Percentiles rank a stretch among this genome's conserved stretches.
These are phyloP conservation scores for Chiridota heheva DNA, from an alignment of 35 echinoderm and acorn worm species.

Conservation along the genomic window DNA sequence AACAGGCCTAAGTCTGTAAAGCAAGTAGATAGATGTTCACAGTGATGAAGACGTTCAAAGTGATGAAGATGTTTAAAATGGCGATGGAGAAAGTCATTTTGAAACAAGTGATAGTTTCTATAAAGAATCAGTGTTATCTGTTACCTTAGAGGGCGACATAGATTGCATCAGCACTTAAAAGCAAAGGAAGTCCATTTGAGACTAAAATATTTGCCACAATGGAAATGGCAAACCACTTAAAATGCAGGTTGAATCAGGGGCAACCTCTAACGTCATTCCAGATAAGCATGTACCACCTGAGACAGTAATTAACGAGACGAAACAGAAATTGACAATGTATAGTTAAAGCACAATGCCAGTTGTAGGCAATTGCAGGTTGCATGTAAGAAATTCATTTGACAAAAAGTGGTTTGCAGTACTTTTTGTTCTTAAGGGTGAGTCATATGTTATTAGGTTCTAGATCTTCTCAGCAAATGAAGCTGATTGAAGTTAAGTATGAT, in stretches of 20 bases:
- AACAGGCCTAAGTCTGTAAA: neutral
- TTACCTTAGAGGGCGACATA: neutral
- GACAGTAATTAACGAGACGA: no score
- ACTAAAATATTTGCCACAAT: no score
- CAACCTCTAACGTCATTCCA: constrained; percentile 21
- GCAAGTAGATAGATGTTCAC: no score
- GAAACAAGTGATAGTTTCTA: neutral
- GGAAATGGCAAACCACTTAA: neutral
- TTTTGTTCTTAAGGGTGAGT: constrained; percentile 24
- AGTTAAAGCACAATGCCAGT: no score
- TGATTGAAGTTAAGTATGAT: constrained; percentile 44
- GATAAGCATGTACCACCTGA: no score
- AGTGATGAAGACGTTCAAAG: no score
- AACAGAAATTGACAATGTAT: no score
- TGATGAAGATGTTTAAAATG: no score
- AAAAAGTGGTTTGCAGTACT: constrained; percentile 14
- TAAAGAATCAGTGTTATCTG: neutral
- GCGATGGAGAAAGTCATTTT: no score
- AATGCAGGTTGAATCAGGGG: constrained; percentile 39
- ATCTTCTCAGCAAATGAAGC: constrained; percentile 48
- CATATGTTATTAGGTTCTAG: neutral
- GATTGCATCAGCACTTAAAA: neutral
- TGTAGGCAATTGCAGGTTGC: neutral
- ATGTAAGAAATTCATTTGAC: neutral
- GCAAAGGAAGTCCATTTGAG: no score